phyloP scores from a whole-genome alignment of 2,888 invertebrate genomes.

The Nemotelus nigrinus region DNA sequence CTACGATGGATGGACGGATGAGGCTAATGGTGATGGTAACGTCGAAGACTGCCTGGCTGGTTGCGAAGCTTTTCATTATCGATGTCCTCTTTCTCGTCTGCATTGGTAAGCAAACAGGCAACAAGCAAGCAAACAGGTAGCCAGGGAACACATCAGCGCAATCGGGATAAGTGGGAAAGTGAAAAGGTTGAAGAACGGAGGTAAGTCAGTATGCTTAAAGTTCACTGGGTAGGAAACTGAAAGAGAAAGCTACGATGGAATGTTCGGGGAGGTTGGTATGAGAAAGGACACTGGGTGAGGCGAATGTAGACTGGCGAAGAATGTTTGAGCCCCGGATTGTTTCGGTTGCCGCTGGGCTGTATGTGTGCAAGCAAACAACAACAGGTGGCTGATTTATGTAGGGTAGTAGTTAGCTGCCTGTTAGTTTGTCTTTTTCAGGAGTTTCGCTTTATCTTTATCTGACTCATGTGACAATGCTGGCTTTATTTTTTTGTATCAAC shows the following conservation, averaged over 20 bases:
- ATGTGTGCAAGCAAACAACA: constrained; percentile 29
- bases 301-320: not conserved
- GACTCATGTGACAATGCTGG: too few relatives aligned
- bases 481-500: too few relatives aligned
- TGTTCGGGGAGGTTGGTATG: constrained; percentile 6
- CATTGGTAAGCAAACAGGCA: too few relatives aligned
- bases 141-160: not conserved
- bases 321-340: constrained; percentile 7
- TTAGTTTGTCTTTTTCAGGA: not conserved
- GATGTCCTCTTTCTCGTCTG: too few relatives aligned
- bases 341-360: not conserved
- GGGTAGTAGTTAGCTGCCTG: constrained; percentile 26
- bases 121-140: not conserved
- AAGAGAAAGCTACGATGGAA: constrained; percentile 33
- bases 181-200: constrained; percentile 26
- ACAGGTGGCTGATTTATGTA: constrained; percentile 40
- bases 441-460: not conserved
- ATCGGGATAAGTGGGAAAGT: not conserved
- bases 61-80: too few relatives aligned
- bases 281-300: constrained; percentile 16
- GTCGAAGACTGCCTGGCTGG: constrained; percentile 16
- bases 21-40: not conserved
- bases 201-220: not conserved
- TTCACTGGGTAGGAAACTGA: constrained; percentile 17
- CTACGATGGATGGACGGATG: not conserved